Evolutionary conservation across 2,797 vertebrate genomes (phyloP), one percentile per base, ranked within the genome.

Genomic region (Thripadectes ignobilis): DNA sequence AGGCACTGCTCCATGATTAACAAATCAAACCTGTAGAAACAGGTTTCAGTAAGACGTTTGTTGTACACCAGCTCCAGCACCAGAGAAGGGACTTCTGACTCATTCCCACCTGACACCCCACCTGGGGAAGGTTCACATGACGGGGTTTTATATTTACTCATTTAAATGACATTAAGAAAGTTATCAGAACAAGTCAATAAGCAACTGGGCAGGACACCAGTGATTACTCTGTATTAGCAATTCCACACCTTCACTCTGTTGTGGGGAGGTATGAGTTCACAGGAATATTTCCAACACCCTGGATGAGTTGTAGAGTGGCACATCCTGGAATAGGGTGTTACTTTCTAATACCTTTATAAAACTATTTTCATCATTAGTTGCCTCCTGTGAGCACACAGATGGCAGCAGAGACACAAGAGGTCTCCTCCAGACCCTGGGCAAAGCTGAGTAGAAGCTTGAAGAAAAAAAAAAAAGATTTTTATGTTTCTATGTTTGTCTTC

Each of bases 11-110:
- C 85, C 13, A 29, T 4, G 30, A 95, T 49, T 84, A 96, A 39
- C 87, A 90, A 86, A 95, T 76, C 92, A 86, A 95, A 97, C 95
- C 84, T 90, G 96, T 54, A 93, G 92, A 29, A 97, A 97, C 95
- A 96, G 74, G 97, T 82, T 93, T 77, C 77, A 88, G 66, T 78
- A 68, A 68, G 48, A 49, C 14, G 10, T 29, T 71, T 46, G 23
- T 61, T 46, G 61, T 41, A 43, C 71, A 30, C 62, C n/a, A 45
- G 34, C 38, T 88, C 93, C 79, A 94, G 83, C 49, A 58, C 24
- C 29, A 92, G 48, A 75, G 73, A 30, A 88, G 24, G 38, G 66
- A 71, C 30, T 59, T 76, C 84, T 96, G 96, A 97, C 78, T 96
- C 97, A 94, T 71, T 87, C 67, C 27, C 52, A 80, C 34, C 72